These are phyloP conservation scores for Troilus luridus DNA, from an alignment of 2,888 invertebrate species.

Conservation along the genomic window DNA sequence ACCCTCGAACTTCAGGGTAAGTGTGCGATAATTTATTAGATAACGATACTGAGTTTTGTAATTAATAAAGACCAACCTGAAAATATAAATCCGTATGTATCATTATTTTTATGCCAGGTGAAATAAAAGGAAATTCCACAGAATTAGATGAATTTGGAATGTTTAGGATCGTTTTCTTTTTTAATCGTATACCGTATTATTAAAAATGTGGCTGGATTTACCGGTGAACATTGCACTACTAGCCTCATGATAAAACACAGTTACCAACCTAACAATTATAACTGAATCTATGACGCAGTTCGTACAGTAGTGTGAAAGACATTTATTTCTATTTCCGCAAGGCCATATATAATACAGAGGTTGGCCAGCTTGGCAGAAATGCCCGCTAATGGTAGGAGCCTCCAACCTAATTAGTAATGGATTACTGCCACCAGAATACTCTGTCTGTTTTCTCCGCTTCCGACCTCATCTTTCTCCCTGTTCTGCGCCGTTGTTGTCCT, in stretches of 20 bases:
- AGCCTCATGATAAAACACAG: neutral
- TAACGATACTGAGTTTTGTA: no score
- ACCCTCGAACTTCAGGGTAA: no score
- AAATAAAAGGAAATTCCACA: no score
- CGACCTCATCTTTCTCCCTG: slow-evolving; percentile 15
- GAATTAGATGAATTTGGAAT: no score
- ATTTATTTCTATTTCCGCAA: slow-evolving; percentile 41
- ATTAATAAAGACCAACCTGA: no score
- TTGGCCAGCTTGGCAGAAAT: slow-evolving; percentile 7
- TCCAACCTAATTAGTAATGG: slow-evolving; percentile 45
- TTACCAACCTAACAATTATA: neutral
- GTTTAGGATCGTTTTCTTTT: no score
- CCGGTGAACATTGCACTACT: neutral
- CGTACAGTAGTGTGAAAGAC: neutral
- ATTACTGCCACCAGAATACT: slow-evolving; percentile 33
- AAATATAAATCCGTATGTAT: no score
- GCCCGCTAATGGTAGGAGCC: neutral
- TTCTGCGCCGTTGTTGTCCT: neutral
- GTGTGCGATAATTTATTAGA: no score
- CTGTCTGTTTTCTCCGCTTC: slow-evolving; percentile 4
- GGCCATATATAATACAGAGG: slow-evolving; percentile 17
- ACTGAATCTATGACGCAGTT: neutral
- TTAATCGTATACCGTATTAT: no score
- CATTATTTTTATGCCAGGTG: no score
- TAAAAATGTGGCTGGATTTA: no score